Percentiles rank a stretch among this genome's conserved stretches.
Evolutionary conservation across 1,140 invertebrate species (phyloP).

Genomic region (Megalopta genalis): DNA sequence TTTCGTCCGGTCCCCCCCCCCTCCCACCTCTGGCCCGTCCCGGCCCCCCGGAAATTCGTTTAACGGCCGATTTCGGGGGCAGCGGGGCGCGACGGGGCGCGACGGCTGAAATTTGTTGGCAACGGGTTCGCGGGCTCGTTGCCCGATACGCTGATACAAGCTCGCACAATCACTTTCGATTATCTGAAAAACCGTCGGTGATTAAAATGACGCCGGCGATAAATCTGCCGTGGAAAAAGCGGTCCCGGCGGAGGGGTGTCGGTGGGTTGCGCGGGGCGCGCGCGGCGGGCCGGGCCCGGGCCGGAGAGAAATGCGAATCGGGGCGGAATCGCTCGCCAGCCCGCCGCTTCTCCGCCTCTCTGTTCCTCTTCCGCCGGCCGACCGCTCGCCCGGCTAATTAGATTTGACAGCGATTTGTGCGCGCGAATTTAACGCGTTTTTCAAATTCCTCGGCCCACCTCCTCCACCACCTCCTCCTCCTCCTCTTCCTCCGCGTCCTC

Average conservation of each 20-base stretch:
- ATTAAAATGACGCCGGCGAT: conserved; percentile 47
- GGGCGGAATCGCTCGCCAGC: neutral
- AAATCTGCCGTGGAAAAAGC: conserved; percentile 14
- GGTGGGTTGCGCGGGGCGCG: neutral
- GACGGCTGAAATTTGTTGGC: conserved; percentile 31
- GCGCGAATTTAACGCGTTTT: conserved; percentile 34
- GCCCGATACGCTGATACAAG: conserved; percentile 37
- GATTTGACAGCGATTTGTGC: conserved; percentile 44
- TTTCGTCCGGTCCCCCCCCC: neutral
- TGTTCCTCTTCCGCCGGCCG: neutral
- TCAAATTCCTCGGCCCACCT: conserved; percentile 19
- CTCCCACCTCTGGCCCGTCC: no score
- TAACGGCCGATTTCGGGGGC: neutral
- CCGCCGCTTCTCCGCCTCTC: neutral
- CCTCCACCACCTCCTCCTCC: no score
- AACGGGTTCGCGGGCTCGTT: conserved; percentile 18
- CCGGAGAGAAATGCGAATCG: neutral
- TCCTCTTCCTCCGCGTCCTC: no score
- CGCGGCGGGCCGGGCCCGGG: neutral
- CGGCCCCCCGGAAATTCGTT: conserved; percentile 23
- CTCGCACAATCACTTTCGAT: conserved; percentile 40
- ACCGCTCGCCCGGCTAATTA: conserved; percentile 25
- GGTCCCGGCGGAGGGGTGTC: no score
- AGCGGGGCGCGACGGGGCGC: neutral
- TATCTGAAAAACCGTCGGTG: conserved; percentile 48